Evolutionary conservation across 1,140 invertebrate genomes (phyloP), one percentile per base, ranked within the genome.

Genomic region (Drosophila nigrodunni): DNA sequence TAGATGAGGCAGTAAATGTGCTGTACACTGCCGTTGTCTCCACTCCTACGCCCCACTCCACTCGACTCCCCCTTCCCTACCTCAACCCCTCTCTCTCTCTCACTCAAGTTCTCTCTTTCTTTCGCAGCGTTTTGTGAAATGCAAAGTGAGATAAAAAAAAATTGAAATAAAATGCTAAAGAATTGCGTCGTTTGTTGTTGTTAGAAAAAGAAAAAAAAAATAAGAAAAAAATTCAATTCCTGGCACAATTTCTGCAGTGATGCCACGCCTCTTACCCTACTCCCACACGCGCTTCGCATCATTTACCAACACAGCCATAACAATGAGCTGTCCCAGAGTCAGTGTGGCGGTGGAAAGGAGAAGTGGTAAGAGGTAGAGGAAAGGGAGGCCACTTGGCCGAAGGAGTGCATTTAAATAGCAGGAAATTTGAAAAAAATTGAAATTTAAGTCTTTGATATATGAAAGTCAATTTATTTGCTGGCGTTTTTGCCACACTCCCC

Each of bases 1-100:
- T 91, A 91, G 90, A 91, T 91, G 90, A 91, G 90, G 90, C 90
- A 91, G 90, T 91, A 91, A 91, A 91, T 91, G 90, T 88, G 83
- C 82, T 87, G 83, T 87, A 78, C 80, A 82, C 75, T 78, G 59
- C 41, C 73, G 55, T 59, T 72, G 50, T 41, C 71, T 59, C 76
- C 76, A 58, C 18, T 68, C 49, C 71, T 59, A 71, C 76, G 52
- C 13, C 68, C 49, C 69, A 67, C 65, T 35, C n/a, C 46, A 5
- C 15, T 37, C 30, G n/a, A 25, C 34, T 61, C 65, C 34, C 39
- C 13, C 43, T 39, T 64, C 8, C 54, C 3, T 21, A 21, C 18
- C 11, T 8, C 30, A 10, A 65, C 18, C 18, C 18, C 61, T 18
- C 69, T 35, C 66, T 21, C 46, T 35, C 61, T 18, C 69, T 25